Evolutionary conservation across 2,888 invertebrate species (phyloP), one percentile per base, ranked within the genome.

Genomic region (Ectemnius cavifrons): DNA sequence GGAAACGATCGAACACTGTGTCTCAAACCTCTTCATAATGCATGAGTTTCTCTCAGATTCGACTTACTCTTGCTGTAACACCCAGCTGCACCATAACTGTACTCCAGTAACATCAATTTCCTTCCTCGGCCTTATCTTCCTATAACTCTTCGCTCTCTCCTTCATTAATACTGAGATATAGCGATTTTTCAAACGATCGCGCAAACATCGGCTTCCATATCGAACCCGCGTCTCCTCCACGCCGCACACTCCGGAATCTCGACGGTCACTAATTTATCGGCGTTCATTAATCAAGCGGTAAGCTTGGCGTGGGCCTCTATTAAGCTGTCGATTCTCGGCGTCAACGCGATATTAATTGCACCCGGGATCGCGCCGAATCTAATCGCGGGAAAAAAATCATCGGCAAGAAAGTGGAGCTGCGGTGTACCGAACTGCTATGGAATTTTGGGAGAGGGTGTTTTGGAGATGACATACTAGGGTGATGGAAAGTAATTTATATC

Each of bases 241-340:
- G 20, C 20, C 20, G 20, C 20, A 14, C 18, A 14, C 18, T 16
- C 5, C 45, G 13, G 56, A 63, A 59, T 63, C 27, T n/a, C 16
- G 16, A 59, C 45, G 61, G 56, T 28, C 4, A 18, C 37, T 65
- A 11, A 63, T 67, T 76, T 67, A 67, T 62, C 59, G 67, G 67
- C 45, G 59, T 62, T 77, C 74, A 74, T 77, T 77, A 70, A 77
- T 77, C 69, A 74, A 77, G 63, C 70, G 6, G 28, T 62, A 67
- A 74, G 70, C 60, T 2, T 2, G 14, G 67, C 27, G 13, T 37
- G 61, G 28, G 65, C 16, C 76, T 77, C 67, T 67, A 74, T 67
- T 77, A 74, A 70, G 63, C 73, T 62, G 67, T 74, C 67, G 67
- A 64, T 59, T 60, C 20, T 20, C 59, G 11, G 61, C 61, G 67